phyloP scores from a whole-genome alignment of 2,888 invertebrate genomes.

The Leucoma salicis region DNA sequence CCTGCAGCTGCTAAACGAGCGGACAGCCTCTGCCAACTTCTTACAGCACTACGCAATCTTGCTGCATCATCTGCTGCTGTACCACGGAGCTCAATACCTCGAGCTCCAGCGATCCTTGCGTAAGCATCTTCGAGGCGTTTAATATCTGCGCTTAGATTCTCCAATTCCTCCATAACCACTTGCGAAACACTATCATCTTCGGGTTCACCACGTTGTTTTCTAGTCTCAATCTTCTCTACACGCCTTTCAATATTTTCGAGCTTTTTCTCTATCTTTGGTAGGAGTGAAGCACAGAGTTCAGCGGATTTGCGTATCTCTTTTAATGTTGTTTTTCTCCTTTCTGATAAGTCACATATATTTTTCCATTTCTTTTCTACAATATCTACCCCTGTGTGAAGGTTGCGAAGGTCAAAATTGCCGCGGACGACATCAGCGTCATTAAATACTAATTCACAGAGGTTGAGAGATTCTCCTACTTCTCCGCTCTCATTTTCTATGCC shows the following conservation, averaged over 20 bases:
- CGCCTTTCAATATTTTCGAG: conserved; percentile 83
- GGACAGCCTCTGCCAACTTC: conserved; percentile 85
- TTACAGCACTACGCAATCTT: conserved; percentile 82
- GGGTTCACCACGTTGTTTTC: conserved; percentile 66
- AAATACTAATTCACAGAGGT: conserved; percentile 89
- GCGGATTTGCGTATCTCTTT: conserved; percentile 82
- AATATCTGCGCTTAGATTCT: conserved; percentile 84
- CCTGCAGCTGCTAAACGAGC: conserved; percentile 83
- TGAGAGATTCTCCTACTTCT: conserved; percentile 89
- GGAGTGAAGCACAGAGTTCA: conserved; percentile 84
- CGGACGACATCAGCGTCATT: conserved; percentile 88
- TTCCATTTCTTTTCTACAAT: conserved; percentile 91
- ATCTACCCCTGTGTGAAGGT: conserved; percentile 85
- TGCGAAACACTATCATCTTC: conserved; percentile 82
- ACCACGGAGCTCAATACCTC: conserved; percentile 84
- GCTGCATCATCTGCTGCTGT: conserved; percentile 86
- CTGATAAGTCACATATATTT: conserved; percentile 87
- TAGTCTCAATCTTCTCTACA: conserved; percentile 75
- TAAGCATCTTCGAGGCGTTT: conserved; percentile 86
- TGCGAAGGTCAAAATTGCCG: conserved; percentile 86
- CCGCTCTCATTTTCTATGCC: conserved; percentile 89
- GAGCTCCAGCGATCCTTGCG: conserved; percentile 84
- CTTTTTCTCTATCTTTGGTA: conserved; percentile 84
- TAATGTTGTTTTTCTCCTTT: conserved; percentile 79
- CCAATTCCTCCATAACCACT: conserved; percentile 80